Conservation (phyloP, 2,888 invertebrate species). For the Tenodera sinensis region DNA sequence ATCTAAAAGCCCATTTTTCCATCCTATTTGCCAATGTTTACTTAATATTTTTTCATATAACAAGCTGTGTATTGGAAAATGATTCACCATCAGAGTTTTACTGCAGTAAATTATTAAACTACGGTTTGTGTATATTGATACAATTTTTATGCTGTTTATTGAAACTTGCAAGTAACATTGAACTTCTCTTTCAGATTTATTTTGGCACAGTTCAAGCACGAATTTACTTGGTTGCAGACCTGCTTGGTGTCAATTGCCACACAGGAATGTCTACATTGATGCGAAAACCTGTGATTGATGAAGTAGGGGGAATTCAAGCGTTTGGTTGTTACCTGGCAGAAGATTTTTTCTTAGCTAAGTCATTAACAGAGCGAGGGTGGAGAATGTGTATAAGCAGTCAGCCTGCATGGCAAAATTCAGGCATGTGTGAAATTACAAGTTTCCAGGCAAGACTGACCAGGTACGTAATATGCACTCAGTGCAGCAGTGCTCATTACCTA, state of each 20-base stretch:
- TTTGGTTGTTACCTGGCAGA: conserved; percentile 96
- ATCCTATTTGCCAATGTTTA: too few species aligned
- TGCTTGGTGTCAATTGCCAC: conserved; percentile 90
- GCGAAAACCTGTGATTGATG: conserved; percentile 83
- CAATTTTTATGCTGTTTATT: neutral
- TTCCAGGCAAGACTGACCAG: conserved; percentile 57
- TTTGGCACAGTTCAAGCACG: conserved; percentile 97
- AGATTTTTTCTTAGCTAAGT: conserved; percentile 96
- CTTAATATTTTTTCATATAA: too few species aligned
- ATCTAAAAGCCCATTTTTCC: too few species aligned
- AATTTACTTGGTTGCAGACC: conserved; percentile 89
- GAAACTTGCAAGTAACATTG: neutral
- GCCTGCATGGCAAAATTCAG: conserved; percentile 95
- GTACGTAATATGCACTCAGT: neutral
- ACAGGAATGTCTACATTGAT: conserved; percentile 98
- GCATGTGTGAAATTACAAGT: conserved; percentile 76
- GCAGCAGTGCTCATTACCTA: too few species aligned
- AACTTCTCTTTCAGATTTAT: conserved; percentile 59
- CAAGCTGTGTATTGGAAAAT: neutral
- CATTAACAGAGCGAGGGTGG: conserved; percentile 84
- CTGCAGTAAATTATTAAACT: neutral
- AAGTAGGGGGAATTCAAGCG: conserved; percentile 83
- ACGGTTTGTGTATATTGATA: neutral
- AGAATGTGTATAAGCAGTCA: conserved; percentile 84
- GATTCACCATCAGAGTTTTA: neutral